A percentile compares a stretch with the other conserved stretches of the same genome.
Evolutionary conservation across 2,888 invertebrate genomes (phyloP).

Genomic region (Stenurella melanura): DNA sequence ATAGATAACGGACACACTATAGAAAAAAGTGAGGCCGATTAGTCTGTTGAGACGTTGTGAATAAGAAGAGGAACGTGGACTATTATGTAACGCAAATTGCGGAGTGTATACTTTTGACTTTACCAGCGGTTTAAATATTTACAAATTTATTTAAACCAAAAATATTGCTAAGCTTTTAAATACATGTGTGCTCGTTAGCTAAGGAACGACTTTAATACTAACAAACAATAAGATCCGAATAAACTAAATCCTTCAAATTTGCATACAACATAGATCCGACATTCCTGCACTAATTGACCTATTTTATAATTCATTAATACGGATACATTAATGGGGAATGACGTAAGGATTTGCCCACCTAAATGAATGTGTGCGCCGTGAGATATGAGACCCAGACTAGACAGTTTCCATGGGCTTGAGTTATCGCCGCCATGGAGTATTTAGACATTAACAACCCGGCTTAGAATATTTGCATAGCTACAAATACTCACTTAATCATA

Average conservation of each 20-base stretch:
- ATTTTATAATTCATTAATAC: slow-evolving; percentile 44
- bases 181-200: too few species aligned
- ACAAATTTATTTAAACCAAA: too few species aligned
- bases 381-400: slow-evolving; percentile 45
- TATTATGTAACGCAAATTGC: too few species aligned
- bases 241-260: not conserved
- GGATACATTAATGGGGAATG: slow-evolving; percentile 35
- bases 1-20: too few species aligned
- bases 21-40: too few species aligned
- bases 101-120: too few species aligned
- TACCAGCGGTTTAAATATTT: too few species aligned
- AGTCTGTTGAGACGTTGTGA: too few species aligned
- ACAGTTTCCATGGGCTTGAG: slow-evolving; percentile 51
- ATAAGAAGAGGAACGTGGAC: too few species aligned
- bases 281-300: slow-evolving; percentile 42
- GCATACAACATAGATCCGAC: slow-evolving; percentile 27
- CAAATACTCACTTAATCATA: slow-evolving; percentile 48
- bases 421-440: slow-evolving; percentile 51
- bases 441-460: slow-evolving; percentile 58
- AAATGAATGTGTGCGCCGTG: slow-evolving; percentile 44
- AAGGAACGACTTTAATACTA: too few species aligned
- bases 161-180: too few species aligned
- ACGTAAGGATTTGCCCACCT: slow-evolving; percentile 46
- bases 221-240: not conserved
- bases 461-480: slow-evolving; percentile 57